phyloP scores from a whole-genome alignment of 2,113 vertebrate genomes.

The Phylloscopus whistleri region DNA sequence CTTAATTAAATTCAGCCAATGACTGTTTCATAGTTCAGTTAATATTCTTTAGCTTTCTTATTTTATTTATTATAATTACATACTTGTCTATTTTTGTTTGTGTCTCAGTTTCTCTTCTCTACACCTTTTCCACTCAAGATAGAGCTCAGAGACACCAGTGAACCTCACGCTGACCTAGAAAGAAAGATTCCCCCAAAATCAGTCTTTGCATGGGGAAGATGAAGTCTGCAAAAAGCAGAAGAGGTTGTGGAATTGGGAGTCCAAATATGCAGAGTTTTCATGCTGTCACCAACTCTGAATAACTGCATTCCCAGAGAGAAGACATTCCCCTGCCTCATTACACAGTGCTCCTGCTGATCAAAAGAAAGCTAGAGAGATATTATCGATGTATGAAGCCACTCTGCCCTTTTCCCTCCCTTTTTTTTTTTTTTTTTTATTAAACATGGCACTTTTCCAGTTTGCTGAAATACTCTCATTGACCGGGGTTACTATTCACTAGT shows the following conservation, averaged over 20 bases:
- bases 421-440: not conserved
- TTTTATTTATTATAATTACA: not conserved
- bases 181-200: not conserved
- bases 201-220: not conserved
- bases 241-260: not conserved
- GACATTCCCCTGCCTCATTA: not conserved
- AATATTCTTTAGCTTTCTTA: not conserved
- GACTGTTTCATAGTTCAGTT: not conserved
- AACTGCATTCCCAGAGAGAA: constrained; percentile 13
- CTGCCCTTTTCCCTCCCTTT: not conserved
- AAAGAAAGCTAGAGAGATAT: constrained; percentile 16
- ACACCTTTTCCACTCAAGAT: not conserved
- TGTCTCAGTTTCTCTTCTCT: not conserved
- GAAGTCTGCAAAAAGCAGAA: not conserved
- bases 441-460: not conserved
- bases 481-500: not conserved
- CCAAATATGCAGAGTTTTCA: not conserved
- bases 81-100: not conserved
- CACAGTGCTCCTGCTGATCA: constrained; percentile 5
- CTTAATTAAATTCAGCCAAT: not conserved
- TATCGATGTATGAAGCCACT: not conserved
- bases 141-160: not conserved
- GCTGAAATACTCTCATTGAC: not conserved
- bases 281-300: constrained; percentile 31
- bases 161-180: not conserved